A percentile compares a stretch with the other conserved stretches of the same genome.
phyloP scores from a whole-genome alignment of 2,113 vertebrate species.

The Cynoglossus semilaevis region DNA sequence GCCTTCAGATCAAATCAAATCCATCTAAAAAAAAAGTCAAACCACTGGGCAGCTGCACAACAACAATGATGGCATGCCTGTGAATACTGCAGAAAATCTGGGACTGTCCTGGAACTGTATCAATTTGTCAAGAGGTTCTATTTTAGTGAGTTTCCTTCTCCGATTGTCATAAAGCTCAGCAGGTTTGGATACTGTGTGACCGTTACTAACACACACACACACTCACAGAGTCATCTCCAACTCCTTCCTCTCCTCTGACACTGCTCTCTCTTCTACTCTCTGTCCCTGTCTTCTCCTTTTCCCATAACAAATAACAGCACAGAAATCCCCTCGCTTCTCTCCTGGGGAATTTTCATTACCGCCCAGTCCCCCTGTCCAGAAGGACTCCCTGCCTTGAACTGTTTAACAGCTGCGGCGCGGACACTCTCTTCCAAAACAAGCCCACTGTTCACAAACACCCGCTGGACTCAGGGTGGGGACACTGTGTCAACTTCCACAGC shows the following conservation, averaged over 20 bases:
- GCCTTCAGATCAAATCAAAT: too few relatives aligned
- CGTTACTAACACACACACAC: constrained; percentile 14
- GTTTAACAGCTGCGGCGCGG: constrained; percentile 75
- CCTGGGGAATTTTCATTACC: constrained; percentile 75
- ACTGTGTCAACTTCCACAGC: constrained; percentile 62
- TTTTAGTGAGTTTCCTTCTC: too few relatives aligned
- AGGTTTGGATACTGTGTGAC: too few relatives aligned
- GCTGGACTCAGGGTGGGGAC: constrained; percentile 60
- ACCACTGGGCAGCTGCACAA: too few relatives aligned
- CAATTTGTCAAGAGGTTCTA: too few relatives aligned
- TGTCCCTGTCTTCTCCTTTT: constrained; percentile 73
- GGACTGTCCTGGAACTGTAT: too few relatives aligned
- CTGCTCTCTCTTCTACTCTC: constrained; percentile 49
- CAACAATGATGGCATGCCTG: too few relatives aligned
- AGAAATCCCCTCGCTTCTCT: constrained; percentile 74
- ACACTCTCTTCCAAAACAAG: constrained; percentile 68
- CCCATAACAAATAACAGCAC: constrained; percentile 79
- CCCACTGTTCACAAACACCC: constrained; percentile 73
- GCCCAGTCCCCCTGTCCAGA: constrained; percentile 70
- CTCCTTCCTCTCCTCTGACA: constrained; percentile 58
- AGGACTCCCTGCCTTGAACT: constrained; percentile 74
- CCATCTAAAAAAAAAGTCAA: too few relatives aligned
- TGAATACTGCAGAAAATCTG: too few relatives aligned
- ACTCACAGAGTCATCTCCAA: constrained; percentile 34
- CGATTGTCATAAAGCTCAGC: too few relatives aligned